Evolutionary conservation across 2,797 vertebrate species (phyloP).

Genomic region (Taenioides sp.): DNA sequence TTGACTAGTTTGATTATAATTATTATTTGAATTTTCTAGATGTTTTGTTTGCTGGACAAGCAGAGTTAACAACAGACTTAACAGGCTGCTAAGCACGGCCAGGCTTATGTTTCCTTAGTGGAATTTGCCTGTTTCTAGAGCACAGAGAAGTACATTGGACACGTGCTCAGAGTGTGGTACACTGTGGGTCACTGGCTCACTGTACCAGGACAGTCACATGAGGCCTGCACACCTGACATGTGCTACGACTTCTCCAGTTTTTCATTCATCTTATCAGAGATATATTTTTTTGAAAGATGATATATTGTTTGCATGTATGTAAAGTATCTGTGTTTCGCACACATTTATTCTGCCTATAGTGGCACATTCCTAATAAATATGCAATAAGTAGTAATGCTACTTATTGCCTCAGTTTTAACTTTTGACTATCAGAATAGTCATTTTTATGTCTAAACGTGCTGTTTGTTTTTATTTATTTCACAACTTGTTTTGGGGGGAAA

Average conservation of each 20-base stretch:
- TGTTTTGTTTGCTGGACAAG: not conserved
- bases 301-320: too few relatives aligned
- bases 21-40: not conserved
- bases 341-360: too few relatives aligned
- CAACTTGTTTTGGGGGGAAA: too few relatives aligned
- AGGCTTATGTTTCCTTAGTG: not conserved
- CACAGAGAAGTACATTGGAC: not conserved
- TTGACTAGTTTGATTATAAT: not conserved
- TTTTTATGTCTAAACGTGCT: too few relatives aligned
- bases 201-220: conserved; percentile 1
- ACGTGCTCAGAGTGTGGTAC: not conserved
- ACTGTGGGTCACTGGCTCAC: conserved; percentile 7
- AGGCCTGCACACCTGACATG: not conserved
- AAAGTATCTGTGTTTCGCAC: too few relatives aligned
- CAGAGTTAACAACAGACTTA: not conserved
- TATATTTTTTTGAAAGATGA: too few relatives aligned
- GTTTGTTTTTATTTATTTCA: not conserved
- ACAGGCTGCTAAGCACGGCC: not conserved
- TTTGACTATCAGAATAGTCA: too few relatives aligned
- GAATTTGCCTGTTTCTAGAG: not conserved
- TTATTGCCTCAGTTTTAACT: too few relatives aligned
- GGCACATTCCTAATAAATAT: too few relatives aligned
- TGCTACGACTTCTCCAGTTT: not conserved
- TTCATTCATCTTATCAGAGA: not conserved
- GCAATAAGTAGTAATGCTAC: too few relatives aligned